Base-by-base conservation (phyloP, 2,888 invertebrate genomes). In the Eristalinus sepulchralis region DNA sequence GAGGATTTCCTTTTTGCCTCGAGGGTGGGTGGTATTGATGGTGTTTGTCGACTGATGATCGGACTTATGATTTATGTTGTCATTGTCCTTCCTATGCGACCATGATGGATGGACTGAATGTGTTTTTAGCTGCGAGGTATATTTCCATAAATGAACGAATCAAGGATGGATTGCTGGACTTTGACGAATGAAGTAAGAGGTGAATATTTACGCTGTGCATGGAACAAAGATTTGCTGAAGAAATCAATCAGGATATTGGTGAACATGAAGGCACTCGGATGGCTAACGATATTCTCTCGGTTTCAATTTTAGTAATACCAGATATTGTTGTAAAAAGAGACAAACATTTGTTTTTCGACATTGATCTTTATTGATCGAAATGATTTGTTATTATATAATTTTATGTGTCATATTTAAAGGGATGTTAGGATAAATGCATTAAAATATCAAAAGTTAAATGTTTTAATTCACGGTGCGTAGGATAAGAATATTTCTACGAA, bases 1-100 rank as follows among this genome's bases (percentile, higher is more conserved):
- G 34, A 81, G 75, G 24, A 72, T 31, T 84, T 87, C 47, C 75
- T 64, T 82, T 75, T 85, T 68, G 72, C 71, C 83, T 70, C 78
- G 75, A 67, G 85, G 84, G 60, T 77, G 68, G 39, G 36, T 85
- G 57, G 55, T 76, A 73, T 33, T 81, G 73, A 36, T 72, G 75
- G 53, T 87, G 80, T 83, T 78, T 83, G 85, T 88, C 87, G 90
- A 89, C 88, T 90, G 89, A 90, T 88, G 88, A 89, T 90, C 81
- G 79, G 77, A 80, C 83, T 77, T 89, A 90, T 91, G 92, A 91
- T 91, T 91, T 91, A 91, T 91, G 91, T 91, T 89, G 89, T 86
- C 86, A 78, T 73, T 85, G 85, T 86, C 67, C 83, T 86, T 86
- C 83, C 78, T 79, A 53, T 83, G 85, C 88, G 89, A 88, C 87